Evolutionary conservation across 2,888 invertebrate genomes (phyloP).

Genomic region (Operophtera brumata): DNA sequence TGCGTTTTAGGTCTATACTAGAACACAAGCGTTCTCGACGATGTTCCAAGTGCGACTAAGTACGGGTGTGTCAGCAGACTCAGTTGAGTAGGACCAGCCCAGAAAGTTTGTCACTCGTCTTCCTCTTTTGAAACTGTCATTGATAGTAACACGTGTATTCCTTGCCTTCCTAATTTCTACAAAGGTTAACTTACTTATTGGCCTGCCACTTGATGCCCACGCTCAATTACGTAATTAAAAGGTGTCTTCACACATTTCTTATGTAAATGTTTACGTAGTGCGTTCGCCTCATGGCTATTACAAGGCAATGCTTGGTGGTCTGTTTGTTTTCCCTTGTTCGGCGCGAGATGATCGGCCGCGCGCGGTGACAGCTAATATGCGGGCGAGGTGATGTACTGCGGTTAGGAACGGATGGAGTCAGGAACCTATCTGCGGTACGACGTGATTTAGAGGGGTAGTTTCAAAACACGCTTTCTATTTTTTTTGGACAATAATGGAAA

Average conservation of each 20-base stretch:
- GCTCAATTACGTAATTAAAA: conserved; percentile 24
- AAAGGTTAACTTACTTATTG: background rate
- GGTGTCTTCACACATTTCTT: conserved; percentile 31
- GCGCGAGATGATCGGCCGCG: conserved; percentile 50
- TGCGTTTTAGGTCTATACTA: too few species aligned
- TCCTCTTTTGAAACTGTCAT: too few species aligned
- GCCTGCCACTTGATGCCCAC: conserved; percentile 14
- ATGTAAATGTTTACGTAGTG: conserved; percentile 53
- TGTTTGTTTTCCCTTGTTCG: conserved; percentile 57
- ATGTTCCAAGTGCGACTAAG: too few species aligned
- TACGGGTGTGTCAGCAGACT: too few species aligned
- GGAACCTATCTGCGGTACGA: conserved; percentile 32
- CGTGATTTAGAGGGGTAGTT: conserved; percentile 26
- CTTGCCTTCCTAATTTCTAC: conserved; percentile 12
- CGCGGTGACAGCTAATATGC: conserved; percentile 65
- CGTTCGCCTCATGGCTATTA: conserved; percentile 53
- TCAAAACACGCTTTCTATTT: conserved; percentile 12
- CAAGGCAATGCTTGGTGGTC: conserved; percentile 49
- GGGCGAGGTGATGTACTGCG: conserved; percentile 55
- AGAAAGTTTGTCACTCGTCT: too few species aligned
- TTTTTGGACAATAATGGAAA: conserved; percentile 5
- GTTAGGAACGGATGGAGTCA: conserved; percentile 37
- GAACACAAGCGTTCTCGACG: too few species aligned
- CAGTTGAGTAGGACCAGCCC: too few species aligned
- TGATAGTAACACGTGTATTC: background rate